Evolutionary conservation across 2,888 invertebrate genomes (phyloP).

Genomic region (Drosophila anomalata): DNA sequence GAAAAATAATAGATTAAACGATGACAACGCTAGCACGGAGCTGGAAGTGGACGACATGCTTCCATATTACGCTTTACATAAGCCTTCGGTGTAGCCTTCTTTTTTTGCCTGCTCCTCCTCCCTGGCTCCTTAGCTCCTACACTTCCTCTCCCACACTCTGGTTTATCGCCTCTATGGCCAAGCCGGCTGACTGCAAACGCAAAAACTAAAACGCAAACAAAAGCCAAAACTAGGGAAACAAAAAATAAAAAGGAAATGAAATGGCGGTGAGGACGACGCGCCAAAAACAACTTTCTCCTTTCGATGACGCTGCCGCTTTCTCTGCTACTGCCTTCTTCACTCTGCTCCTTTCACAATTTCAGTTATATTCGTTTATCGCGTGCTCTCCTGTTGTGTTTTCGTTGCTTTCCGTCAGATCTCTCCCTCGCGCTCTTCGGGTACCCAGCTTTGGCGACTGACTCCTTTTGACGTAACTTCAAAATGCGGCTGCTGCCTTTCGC

Average conservation of each 20-base stretch:
- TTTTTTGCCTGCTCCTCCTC: slow-evolving; percentile 7
- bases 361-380: slow-evolving; percentile 30
- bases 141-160: slow-evolving; percentile 14
- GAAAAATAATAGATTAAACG: slow-evolving; percentile 84
- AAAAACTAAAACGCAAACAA: slow-evolving; percentile 34
- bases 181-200: slow-evolving; percentile 52
- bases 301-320: slow-evolving; percentile 4
- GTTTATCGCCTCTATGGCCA: slow-evolving; percentile 2
- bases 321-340: background rate
- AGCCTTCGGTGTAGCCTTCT: slow-evolving; percentile 46
- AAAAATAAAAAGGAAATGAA: slow-evolving; percentile 26
- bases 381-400: slow-evolving; percentile 29
- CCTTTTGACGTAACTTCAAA: slow-evolving; percentile 70
- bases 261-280: slow-evolving; percentile 39
- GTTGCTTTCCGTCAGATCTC: slow-evolving; percentile 24
- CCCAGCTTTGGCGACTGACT: slow-evolving; percentile 45
- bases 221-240: slow-evolving; percentile 21
- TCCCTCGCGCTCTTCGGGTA: slow-evolving; percentile 17
- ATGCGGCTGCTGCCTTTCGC: slow-evolving; percentile 21
- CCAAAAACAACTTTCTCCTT: slow-evolving; percentile 44
- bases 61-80: slow-evolving; percentile 82
- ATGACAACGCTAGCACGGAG: slow-evolving; percentile 84
- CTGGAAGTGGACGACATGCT: slow-evolving; percentile 83
- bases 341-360: slow-evolving; percentile 22
- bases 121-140: slow-evolving; percentile 11